Conservation (phyloP, 2,113 vertebrate species). For the Camelus bactrianus region DNA sequence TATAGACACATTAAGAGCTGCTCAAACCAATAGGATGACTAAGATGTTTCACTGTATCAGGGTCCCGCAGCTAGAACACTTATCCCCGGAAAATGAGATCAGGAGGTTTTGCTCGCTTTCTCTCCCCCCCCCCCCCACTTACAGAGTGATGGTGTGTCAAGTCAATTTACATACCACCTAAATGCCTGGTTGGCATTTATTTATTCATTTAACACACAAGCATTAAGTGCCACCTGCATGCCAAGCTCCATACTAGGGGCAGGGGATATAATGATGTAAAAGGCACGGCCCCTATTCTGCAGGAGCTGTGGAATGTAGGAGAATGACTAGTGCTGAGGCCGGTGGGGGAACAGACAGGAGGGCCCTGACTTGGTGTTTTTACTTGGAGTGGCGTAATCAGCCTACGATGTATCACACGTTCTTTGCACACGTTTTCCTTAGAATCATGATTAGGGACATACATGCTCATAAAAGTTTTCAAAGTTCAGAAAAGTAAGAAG, state of each 20-base stretch:
- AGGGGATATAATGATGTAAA: rapidly evolving
- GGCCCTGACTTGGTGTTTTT: background rate
- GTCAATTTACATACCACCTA: background rate
- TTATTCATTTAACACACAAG: background rate
- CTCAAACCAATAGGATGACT: constrained; percentile 66
- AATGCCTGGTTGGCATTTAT: background rate
- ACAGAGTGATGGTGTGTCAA: rapidly evolving
- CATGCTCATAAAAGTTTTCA: too few species aligned
- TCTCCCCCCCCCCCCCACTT: background rate
- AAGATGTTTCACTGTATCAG: constrained; percentile 58
- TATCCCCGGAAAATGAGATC: background rate
- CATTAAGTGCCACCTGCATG: background rate
- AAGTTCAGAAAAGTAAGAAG: background rate
- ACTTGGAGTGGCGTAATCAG: rapidly evolving
- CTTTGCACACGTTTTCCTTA: background rate
- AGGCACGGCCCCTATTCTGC: rapidly evolving
- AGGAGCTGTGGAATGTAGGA: rapidly evolving
- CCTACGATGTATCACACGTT: too few species aligned
- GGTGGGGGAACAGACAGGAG: background rate
- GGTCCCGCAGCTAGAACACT: constrained; percentile 53
- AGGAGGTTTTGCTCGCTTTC: rapidly evolving
- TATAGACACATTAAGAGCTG: constrained; percentile 81
- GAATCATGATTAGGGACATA: too few species aligned
- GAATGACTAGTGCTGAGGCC: rapidly evolving
- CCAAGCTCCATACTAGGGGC: background rate